Base-by-base conservation (phyloP, 2,113 vertebrate species). In the Polyodon spathula region DNA sequence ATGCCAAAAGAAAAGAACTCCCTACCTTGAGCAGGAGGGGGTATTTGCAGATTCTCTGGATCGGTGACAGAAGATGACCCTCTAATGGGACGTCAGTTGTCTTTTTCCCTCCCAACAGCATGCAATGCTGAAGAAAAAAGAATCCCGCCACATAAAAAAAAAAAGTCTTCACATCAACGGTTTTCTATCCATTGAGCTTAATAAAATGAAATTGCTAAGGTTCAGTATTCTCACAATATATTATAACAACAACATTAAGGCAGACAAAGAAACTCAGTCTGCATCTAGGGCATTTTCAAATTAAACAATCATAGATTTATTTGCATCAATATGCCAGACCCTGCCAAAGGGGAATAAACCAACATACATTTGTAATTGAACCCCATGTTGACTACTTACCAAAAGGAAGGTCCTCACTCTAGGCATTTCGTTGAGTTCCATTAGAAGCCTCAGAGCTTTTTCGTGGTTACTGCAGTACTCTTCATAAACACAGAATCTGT, bases 1-100 rank as follows among this genome's bases (percentile, higher is more conserved):
- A 38, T 44, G 7, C 42, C 7, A 53, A 53, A n/a, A 42, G 9
- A 52, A 9, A 6, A 14, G 8, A 52, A 1, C 15, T 16, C 27
- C 48, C 80, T 88, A 98, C 96, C 94, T 95, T 99, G 16, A 99
- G 88, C 39, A 99, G 88, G 52, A 99, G 90, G 1, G 96, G 96
- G 40, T 99, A 99, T 76, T 99, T 99, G 91, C 96, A 99, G 80
- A 99, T 99, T 76, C 96, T 91, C 88, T 99, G 96, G 68, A 99
- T 99, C 9, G 96, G 96, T 41, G 85, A 88, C 54, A 99, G 88
- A 58, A 99, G 89, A 81, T 98, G 97, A 59, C 95, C 95, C 63
- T 99, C 95, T 62, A 99, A 73, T 37, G 96, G 96, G 77, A 99
- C 88, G 71, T 99, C 96, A 11, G 94, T 98, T 14, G 91, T 96